Evolutionary conservation across 92 coral and sea anemone species (phyloP), one percentile per base, ranked within the genome.

Genomic region (Heliopora coerulea): DNA sequence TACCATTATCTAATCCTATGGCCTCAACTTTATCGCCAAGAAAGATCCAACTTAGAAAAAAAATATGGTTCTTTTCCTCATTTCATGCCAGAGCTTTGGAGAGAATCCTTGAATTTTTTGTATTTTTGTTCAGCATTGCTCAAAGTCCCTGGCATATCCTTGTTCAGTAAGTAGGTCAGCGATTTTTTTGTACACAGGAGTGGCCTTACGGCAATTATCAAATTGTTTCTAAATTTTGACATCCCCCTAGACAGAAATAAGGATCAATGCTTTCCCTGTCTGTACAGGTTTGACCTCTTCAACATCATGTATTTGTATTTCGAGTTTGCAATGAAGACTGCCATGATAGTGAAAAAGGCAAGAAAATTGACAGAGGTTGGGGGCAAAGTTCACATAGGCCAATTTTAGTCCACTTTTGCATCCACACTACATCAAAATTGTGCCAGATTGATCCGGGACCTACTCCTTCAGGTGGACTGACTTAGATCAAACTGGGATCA

Each of bases 1-100:
- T 28, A 25, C 27, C 60, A 17, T 69, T 35, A 20, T 69, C 21
- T 20, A 69, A 41, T 40, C 76, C 76, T 24, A 27, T 37, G 48
- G 76, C 76, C 28, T 69, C 76, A 13, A 61, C 60, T 48, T 40
- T 46, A 50, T 69, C 76, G 29, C 76, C 62, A 10, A 69, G 61
- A 48, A 69, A 40, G 29, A 50, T 69, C 76, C 60, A 69, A 59
- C 54, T 69, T 61, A 24, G 42, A 42, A 30, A 69, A 69, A n/a
- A n/a, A 48, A 46, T 42, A 57, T 5, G n/a, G 5, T 57, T 57
- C 15, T 42, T 23, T 48, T 69, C 9, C 23, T 2, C 62, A 25
- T 30, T 26, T 28, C 42, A 0, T 48, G 12, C 76, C 76, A 13
- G 76, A 69, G 27, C 26, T 32, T 1, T 18, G 23, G n/a, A 65